phyloP scores from a whole-genome alignment of 2,888 invertebrate genomes.

The Toxonevra muliebris region DNA sequence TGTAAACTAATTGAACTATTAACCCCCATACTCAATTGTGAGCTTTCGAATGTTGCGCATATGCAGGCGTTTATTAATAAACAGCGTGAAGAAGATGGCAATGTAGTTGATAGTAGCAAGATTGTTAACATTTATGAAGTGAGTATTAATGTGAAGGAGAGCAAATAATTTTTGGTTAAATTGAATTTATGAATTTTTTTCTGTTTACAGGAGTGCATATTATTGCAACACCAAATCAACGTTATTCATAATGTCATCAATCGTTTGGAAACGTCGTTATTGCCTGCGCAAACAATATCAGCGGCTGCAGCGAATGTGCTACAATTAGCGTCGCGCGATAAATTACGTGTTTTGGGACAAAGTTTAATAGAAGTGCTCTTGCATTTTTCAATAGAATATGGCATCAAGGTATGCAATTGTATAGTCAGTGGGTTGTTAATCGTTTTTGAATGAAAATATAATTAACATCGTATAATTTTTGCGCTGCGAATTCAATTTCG shows the following conservation, averaged over 20 bases:
- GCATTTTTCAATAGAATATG: conserved; percentile 73
- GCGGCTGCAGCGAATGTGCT: conserved; percentile 57
- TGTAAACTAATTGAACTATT: conserved; percentile 84
- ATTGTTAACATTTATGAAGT: conserved; percentile 68
- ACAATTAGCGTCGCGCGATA: conserved; percentile 80
- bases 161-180: background rate
- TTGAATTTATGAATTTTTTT: conserved; percentile 7
- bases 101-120: conserved; percentile 65
- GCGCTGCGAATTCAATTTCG: background rate
- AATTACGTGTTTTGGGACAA: conserved; percentile 83
- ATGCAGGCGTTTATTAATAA: conserved; percentile 83
- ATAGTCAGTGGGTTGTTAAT: background rate
- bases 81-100: conserved; percentile 70
- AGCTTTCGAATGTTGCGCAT: conserved; percentile 82
- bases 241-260: conserved; percentile 80
- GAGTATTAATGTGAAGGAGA: conserved; percentile 34
- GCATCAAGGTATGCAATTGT: conserved; percentile 57
- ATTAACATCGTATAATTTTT: no score
- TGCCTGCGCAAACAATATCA: conserved; percentile 51
- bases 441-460: no score
- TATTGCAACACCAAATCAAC: conserved; percentile 89
- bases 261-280: conserved; percentile 73
- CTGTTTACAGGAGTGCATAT: conserved; percentile 78
- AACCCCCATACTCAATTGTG: conserved; percentile 80
- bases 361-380: conserved; percentile 83